phyloP scores from a whole-genome alignment of 2,797 vertebrate species.

The Channallabes apus region DNA sequence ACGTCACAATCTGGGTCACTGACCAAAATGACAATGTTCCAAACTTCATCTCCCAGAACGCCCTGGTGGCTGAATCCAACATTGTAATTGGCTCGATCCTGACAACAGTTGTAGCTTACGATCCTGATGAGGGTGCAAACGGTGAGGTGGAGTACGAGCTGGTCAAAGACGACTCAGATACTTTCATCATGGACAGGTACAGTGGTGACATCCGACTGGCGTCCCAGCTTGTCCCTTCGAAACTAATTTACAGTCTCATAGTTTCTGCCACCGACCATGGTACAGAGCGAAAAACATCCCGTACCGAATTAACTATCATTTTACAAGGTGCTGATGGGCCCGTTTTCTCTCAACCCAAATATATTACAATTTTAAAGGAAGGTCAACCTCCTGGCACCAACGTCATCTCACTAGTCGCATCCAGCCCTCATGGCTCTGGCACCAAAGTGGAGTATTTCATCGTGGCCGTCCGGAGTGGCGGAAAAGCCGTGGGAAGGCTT shows the following conservation, averaged over 20 bases:
- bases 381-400: conserved; percentile 93
- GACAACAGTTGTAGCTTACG: conserved; percentile 87
- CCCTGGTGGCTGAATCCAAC: conserved; percentile 88
- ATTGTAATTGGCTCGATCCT: conserved; percentile 90
- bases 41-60: conserved; percentile 88
- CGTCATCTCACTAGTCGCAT: conserved; percentile 91
- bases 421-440: conserved; percentile 82
- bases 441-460: conserved; percentile 95
- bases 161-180: conserved; percentile 87
- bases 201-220: conserved; percentile 91
- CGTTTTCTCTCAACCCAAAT: conserved; percentile 93
- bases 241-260: conserved; percentile 87
- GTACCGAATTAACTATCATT: conserved; percentile 90
- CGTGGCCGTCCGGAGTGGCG: conserved; percentile 86
- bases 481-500: conserved; percentile 85
- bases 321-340: conserved; percentile 90
- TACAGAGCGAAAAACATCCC: conserved; percentile 82
- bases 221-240: conserved; percentile 84
- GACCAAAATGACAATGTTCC: conserved; percentile 95
- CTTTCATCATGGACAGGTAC: conserved; percentile 94
- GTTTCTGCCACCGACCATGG: conserved; percentile 94
- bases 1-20: conserved; percentile 92
- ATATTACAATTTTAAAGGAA: conserved; percentile 94
- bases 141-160: conserved; percentile 97
- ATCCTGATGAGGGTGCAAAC: conserved; percentile 92